Evolutionary conservation across 2,797 vertebrate genomes (phyloP), one percentile per base, ranked within the genome.

Genomic region (Galago senegalensis): DNA sequence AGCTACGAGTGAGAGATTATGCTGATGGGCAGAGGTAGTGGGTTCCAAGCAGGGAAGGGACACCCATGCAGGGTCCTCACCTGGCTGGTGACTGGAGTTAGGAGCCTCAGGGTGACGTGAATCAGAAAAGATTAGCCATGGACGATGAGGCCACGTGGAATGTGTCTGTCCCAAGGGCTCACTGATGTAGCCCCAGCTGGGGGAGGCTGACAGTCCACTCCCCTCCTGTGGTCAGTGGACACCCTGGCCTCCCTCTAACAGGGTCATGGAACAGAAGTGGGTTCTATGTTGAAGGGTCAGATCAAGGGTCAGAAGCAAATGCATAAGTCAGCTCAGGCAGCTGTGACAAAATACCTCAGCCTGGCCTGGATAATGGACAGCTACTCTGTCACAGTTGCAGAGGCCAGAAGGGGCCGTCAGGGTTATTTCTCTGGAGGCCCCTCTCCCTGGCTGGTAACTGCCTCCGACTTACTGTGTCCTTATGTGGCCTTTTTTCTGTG

Each of bases 311-410:
- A 16, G 60, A 73, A 61, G 65, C 37, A 20, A 4, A 7, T 1
- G 58, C 18, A 3, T 40, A 8, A 2, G 12, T 27, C 29, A 43
- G 16, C 58, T 25, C 0, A 1, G 65, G 46, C 21, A 0, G 56
- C 58, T 3, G 0, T 37, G 7, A 46, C 34, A 46, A 27, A 69
- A 25, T 31, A 3, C 27, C 29, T 37, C 34, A 16, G 16, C 23
- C 53, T 37, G 63, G n/a, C 27, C 72, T 40, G 21, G 53, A 23
- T 5, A 2, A 9, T 43, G 31, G 4, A 20, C 27, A 31, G 10
- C 17, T 72, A 17, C 23, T 34, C 72, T 23, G 65, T n/a, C 67
- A 40, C n/a, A 4, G n/a, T 5, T 29, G 14, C 34, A 29, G 87
- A 72, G 43, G 75, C 73, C 29, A 12, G 23, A 87, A 58, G 7